phyloP scores from a whole-genome alignment of 2,888 invertebrate species.

The Phyllotreta striolata region DNA sequence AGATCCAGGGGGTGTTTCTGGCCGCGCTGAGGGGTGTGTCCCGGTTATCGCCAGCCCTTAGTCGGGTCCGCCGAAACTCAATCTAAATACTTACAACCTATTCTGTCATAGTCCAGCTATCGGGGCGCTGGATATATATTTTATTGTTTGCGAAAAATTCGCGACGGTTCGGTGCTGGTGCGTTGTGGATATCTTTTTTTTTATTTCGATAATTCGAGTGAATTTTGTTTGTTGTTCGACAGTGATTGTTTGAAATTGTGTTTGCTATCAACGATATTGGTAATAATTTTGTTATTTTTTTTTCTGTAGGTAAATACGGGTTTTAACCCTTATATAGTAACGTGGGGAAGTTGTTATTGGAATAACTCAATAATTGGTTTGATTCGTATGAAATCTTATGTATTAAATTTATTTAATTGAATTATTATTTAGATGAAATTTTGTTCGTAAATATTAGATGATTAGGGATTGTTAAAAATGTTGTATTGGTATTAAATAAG shows the following conservation, averaged over 20 bases:
- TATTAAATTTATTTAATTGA: too few species aligned
- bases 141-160: conserved; percentile 44
- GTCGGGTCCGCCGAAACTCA: conserved; percentile 46
- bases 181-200: neutral
- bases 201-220: neutral
- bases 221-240: conserved; percentile 1
- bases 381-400: neutral
- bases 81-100: conserved; percentile 52
- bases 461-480: too few species aligned
- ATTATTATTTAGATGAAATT: too few species aligned
- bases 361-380: neutral
- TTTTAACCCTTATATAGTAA: neutral
- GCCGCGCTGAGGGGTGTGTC: conserved; percentile 57
- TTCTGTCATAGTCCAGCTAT: conserved; percentile 51
- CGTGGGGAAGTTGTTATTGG: too few species aligned
- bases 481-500: too few species aligned
- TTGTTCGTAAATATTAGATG: too few species aligned
- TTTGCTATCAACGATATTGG: neutral
- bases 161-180: conserved; percentile 27
- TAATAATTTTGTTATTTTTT: neutral
- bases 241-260: conserved; percentile 4
- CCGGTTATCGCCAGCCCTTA: conserved; percentile 57
- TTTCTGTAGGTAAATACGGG: neutral
- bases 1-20: conserved; percentile 57
- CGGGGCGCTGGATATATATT: conserved; percentile 46